phyloP scores from a whole-genome alignment of 2,797 vertebrate species.

The Crax fasciolata region DNA sequence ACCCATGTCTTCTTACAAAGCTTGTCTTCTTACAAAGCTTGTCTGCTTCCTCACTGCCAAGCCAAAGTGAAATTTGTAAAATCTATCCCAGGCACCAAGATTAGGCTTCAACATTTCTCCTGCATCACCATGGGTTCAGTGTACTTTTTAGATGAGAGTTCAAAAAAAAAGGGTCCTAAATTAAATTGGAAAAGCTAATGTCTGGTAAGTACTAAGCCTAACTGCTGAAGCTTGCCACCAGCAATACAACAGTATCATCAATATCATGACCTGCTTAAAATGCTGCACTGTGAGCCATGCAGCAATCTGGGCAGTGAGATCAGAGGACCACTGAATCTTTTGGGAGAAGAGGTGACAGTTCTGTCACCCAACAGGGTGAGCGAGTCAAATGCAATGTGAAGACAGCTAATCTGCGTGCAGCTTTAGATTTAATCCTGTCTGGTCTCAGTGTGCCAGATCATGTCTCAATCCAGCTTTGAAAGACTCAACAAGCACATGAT shows the following conservation, averaged over 20 bases:
- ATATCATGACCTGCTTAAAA: background rate
- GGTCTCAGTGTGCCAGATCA: background rate
- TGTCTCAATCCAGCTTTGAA: background rate
- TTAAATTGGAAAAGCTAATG: background rate
- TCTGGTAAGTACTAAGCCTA: background rate
- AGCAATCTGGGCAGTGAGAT: background rate
- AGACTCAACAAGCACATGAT: background rate
- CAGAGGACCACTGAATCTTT: background rate
- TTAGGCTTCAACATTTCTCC: background rate
- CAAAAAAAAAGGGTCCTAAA: background rate
- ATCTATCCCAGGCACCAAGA: background rate
- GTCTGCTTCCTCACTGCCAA: background rate
- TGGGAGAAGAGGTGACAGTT: background rate
- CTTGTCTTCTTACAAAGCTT: background rate
- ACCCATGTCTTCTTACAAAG: background rate
- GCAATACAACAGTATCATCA: background rate
- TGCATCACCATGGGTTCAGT: background rate
- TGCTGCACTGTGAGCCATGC: fast-evolving
- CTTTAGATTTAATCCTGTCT: background rate
- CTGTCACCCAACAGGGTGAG: background rate
- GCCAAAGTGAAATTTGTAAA: background rate
- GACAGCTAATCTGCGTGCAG: background rate
- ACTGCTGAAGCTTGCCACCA: background rate
- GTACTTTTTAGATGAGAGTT: background rate
- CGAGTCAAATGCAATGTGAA: background rate